phyloP scores from a whole-genome alignment of 1,140 invertebrate species.

The Drosophila santomea region DNA sequence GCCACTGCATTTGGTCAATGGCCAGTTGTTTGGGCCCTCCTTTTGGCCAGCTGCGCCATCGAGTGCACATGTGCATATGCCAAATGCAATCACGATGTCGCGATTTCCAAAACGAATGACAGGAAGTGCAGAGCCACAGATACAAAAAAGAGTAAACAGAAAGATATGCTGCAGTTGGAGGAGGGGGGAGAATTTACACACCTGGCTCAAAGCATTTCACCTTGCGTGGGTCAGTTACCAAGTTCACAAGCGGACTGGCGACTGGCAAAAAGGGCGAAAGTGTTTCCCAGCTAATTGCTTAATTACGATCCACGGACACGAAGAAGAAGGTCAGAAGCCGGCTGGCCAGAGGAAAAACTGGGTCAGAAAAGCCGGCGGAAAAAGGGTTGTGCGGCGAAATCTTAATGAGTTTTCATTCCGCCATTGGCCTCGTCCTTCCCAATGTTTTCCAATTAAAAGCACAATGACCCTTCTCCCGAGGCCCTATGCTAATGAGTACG shows the following conservation, averaged over 20 bases:
- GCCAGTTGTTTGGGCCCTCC: slow-evolving; percentile 27
- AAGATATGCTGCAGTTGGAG: background rate
- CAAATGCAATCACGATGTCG: slow-evolving; percentile 67
- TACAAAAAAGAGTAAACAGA: slow-evolving; percentile 1
- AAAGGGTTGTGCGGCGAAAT: slow-evolving; percentile 58
- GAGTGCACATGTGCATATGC: slow-evolving; percentile 42
- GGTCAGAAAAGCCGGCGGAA: slow-evolving; percentile 56
- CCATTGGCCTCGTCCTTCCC: slow-evolving; percentile 19
- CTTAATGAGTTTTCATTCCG: slow-evolving; percentile 73
- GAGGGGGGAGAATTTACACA: slow-evolving; percentile 26
- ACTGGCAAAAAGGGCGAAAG: slow-evolving; percentile 52
- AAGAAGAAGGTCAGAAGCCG: slow-evolving; percentile 43
- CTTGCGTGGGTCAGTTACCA: slow-evolving; percentile 73
- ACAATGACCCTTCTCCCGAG: slow-evolving; percentile 68
- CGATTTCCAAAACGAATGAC: slow-evolving; percentile 58
- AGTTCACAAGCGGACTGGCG: background rate
- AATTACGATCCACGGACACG: slow-evolving; percentile 55
- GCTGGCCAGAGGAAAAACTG: slow-evolving; percentile 37
- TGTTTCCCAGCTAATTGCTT: slow-evolving; percentile 77
- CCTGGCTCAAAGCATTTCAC: slow-evolving; percentile 47
- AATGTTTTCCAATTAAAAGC: slow-evolving; percentile 75
- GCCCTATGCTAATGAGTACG: slow-evolving; percentile 53
- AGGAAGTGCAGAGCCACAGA: slow-evolving; percentile 58
- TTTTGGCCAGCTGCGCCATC: slow-evolving; percentile 53
- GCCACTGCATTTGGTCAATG: slow-evolving; percentile 47